A percentile compares a stretch with the other conserved stretches of the same genome.
phyloP scores from a whole-genome alignment of 2,888 invertebrate genomes.

The Tetranychus truncatus region DNA sequence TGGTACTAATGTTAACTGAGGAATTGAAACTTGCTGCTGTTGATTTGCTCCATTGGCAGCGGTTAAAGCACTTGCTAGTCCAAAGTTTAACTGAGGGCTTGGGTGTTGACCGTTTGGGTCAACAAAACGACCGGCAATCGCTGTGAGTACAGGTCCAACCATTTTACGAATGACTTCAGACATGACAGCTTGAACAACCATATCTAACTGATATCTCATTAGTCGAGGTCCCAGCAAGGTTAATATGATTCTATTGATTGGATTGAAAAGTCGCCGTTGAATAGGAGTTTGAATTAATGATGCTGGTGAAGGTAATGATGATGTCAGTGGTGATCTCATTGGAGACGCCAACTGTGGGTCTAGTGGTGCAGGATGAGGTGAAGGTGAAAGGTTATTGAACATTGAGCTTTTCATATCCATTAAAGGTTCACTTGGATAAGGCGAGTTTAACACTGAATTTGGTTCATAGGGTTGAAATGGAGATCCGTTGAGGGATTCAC shows the following conservation, averaged over 20 bases:
- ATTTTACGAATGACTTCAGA: constrained; percentile 20
- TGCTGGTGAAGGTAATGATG: not conserved
- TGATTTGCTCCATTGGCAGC: not conserved
- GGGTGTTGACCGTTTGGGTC: not conserved
- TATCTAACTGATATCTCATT: constrained; percentile 21
- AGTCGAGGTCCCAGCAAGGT: constrained; percentile 21
- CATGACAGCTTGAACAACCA: constrained; percentile 21
- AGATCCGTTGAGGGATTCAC: no score
- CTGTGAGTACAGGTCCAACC: constrained; percentile 15
- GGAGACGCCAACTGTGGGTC: not conserved
- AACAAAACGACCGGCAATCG: not conserved
- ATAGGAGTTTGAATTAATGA: not conserved
- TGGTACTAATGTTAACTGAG: not conserved
- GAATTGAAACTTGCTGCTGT: not conserved
- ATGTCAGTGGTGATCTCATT: not conserved
- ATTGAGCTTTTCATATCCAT: no score
- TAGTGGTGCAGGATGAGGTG: not conserved
- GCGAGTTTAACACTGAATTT: no score
- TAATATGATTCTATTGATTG: constrained; percentile 20
- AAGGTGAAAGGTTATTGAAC: not conserved
- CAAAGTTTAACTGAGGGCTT: not conserved
- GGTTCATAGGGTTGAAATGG: no score
- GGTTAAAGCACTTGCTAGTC: not conserved
- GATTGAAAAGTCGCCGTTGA: constrained; percentile 18
- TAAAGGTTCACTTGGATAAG: no score